Evolutionary conservation across 2,888 invertebrate species (phyloP).

Genomic region (Melikaiella ostensackeni): DNA sequence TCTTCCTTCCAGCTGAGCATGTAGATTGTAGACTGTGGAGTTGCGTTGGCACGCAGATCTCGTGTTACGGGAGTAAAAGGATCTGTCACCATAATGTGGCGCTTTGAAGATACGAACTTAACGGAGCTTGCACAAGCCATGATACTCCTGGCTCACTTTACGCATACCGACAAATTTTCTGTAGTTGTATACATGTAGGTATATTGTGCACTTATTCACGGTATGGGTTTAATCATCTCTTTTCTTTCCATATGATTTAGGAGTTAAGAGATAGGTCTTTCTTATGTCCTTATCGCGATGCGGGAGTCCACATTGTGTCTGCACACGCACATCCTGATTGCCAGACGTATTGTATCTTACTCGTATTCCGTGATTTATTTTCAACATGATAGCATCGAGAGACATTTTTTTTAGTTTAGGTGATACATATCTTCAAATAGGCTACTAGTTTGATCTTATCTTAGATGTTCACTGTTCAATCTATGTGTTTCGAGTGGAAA

Average conservation of each 20-base stretch:
- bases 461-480: background rate
- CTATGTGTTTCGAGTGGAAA: background rate
- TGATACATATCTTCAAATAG: constrained; percentile 15
- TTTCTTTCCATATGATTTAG: background rate
- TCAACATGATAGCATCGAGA: background rate
- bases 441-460: constrained; percentile 12
- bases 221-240: constrained; percentile 9
- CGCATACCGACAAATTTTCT: background rate
- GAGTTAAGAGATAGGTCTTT: constrained; percentile 12
- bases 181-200: background rate
- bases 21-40: background rate
- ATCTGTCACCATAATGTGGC: constrained; percentile 37
- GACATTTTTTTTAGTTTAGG: background rate
- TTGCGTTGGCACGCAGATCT: constrained; percentile 32
- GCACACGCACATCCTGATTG: constrained; percentile 24
- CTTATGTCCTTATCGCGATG: constrained; percentile 9
- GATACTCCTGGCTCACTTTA: constrained; percentile 2
- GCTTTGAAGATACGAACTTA: constrained; percentile 28
- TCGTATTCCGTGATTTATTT: constrained; percentile 11
- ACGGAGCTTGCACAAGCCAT: constrained; percentile 33
- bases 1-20: constrained; percentile 28
- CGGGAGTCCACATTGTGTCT: constrained; percentile 22
- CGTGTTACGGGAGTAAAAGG: constrained; percentile 39
- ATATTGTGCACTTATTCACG: background rate
- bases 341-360: background rate